Base-by-base conservation (phyloP, 2,113 vertebrate species). In the Aspidoscelis tigris region DNA sequence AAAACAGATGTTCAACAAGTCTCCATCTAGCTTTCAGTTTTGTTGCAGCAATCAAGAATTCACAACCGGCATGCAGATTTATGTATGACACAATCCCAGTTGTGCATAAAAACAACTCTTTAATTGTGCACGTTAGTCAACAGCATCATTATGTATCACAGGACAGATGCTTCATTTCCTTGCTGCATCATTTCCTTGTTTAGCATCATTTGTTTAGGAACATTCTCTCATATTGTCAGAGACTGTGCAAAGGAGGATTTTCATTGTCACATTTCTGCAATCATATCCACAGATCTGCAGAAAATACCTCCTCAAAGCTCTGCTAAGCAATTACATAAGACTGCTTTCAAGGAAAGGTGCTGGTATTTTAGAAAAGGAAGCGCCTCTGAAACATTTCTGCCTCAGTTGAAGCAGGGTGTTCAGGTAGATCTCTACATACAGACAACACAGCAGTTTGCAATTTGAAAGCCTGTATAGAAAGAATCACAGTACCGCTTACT, bases 1-100 rank as follows among this genome's bases (percentile, higher is more conserved):
- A 84, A 90, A 89, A 72, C 76, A 85, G 43, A 83, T 91, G 78
- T 88, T 92, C 83, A 92, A 76, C 68, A 90, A 88, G 64, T 89
- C 66, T 81, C 88, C 84, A 72, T 86, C 85, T 85, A 85, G 68
- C n/a, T 89, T 86, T 92, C 58, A 0, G 1, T 86, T 90, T 86
- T 87, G n/a, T 22, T 1, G 0, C 73, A 89, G 81, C 33, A 84
- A 83, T 88, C 73, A 90, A 85, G 84, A 91, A 88, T 91, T 90
- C 78, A 83, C 81, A 88, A 87, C 0, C 11, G 2, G 22, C 64
- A 83, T 65, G 78, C 39, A 90, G 65, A 86, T 88, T 89, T 90
- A 89, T 92, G 86, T 79, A 10, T 77, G 88, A 81, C 14, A 89
- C 43, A 87, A 89, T 87, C 65, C 24, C 41, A 64, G 58, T 91